A percentile compares a stretch with the other conserved stretches of the same genome.
Evolutionary conservation across 1,140 invertebrate genomes (phyloP).

Genomic region (Diabrotica undecimpunctata): DNA sequence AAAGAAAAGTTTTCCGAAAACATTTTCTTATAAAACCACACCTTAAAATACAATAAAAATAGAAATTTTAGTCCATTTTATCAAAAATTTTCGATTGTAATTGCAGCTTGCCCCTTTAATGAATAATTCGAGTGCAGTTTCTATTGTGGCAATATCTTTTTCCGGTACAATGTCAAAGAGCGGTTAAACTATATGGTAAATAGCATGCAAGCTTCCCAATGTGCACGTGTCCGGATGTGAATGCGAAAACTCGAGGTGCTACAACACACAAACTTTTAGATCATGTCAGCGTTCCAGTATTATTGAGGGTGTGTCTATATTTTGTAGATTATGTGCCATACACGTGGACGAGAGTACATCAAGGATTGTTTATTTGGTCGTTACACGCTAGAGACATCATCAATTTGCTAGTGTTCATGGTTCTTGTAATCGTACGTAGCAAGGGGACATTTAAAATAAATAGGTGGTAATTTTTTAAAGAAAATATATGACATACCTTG

Average conservation of each 20-base stretch:
- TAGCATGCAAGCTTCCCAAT: conserved; percentile 4
- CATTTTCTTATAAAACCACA: too few relatives aligned
- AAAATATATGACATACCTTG: too few relatives aligned
- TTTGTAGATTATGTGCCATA: conserved; percentile 7
- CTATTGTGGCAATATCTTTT: conserved; percentile 10
- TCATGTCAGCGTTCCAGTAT: conserved; percentile 5
- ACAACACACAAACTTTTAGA: conserved; percentile 2
- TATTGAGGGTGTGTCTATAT: conserved; percentile 13
- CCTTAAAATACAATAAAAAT: not conserved
- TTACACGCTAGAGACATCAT: not conserved
- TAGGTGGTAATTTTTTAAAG: too few relatives aligned
- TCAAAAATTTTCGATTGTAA: not conserved
- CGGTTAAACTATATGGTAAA: conserved; percentile 12
- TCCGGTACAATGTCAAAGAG: conserved; percentile 12
- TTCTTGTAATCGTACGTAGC: too few relatives aligned
- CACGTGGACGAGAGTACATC: conserved; percentile 4
- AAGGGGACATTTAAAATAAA: too few relatives aligned
- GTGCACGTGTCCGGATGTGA: conserved; percentile 7
- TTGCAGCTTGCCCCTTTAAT: not conserved
- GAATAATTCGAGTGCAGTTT: conserved; percentile 7
- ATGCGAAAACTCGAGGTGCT: conserved; percentile 8
- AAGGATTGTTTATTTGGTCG: conserved; percentile 1
- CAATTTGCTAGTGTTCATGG: not conserved
- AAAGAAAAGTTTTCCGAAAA: too few relatives aligned
- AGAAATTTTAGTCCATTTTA: not conserved